Percentiles rank a stretch among this genome's conserved stretches.
These are phyloP conservation scores for Papilio helenus DNA, from an alignment of 1,140 invertebrate genomes.

Conservation along the genomic window DNA sequence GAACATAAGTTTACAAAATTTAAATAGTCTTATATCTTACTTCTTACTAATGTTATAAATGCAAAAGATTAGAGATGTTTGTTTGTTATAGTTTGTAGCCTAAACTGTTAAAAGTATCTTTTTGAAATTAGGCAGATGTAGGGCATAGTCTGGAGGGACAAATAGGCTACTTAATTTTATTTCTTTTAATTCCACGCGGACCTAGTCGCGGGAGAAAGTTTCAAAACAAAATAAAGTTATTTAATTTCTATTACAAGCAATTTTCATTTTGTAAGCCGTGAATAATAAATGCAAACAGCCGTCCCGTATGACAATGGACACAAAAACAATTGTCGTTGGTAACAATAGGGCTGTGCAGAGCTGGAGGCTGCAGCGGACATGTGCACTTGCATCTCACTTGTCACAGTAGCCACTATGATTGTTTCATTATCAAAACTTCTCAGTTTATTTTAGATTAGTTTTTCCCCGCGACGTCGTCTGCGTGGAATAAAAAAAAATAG, in stretches of 20 bases:
- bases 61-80: too few relatives aligned
- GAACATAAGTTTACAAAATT: background rate
- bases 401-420: background rate
- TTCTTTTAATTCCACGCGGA: too few relatives aligned
- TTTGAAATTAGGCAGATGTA: too few relatives aligned
- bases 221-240: background rate
- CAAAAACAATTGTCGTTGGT: conserved; percentile 6
- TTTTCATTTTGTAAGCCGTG: conserved; percentile 15
- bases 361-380: background rate
- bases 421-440: background rate
- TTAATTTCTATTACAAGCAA: background rate
- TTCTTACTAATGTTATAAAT: too few relatives aligned
- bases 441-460: background rate
- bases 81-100: too few relatives aligned
- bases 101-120: too few relatives aligned
- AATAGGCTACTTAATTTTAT: too few relatives aligned
- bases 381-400: background rate
- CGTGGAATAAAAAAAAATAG: too few relatives aligned
- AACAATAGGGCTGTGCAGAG: conserved; percentile 13
- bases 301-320: conserved; percentile 18
- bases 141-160: too few relatives aligned
- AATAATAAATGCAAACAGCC: conserved; percentile 26
- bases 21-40: too few relatives aligned
- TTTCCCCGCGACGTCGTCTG: too few relatives aligned
- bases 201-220: background rate